phyloP scores from a whole-genome alignment of 2,113 vertebrate species.

The Eolophus roseicapilla region DNA sequence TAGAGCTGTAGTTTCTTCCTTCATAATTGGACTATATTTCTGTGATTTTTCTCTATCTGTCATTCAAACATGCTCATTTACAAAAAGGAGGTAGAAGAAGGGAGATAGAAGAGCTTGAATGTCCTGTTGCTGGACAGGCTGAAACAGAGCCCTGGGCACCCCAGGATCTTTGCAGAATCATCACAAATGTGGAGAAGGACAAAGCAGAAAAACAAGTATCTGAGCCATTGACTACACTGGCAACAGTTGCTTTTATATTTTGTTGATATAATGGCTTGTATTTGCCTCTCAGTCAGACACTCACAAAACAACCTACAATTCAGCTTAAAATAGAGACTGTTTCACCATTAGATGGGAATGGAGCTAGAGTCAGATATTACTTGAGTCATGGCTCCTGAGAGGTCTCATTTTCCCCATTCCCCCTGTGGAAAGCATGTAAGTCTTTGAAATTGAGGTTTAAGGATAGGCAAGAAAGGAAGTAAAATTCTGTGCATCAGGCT shows the following conservation, averaged over 20 bases:
- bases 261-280: neutral
- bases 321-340: neutral
- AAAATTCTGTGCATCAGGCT: neutral
- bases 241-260: neutral
- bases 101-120: neutral
- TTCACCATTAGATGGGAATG: neutral
- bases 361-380: neutral
- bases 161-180: neutral
- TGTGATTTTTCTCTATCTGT: neutral
- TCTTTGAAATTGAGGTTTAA: neutral
- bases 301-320: neutral
- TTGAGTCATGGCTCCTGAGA: neutral
- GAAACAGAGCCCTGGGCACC: neutral
- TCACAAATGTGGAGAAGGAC: neutral
- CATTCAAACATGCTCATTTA: neutral
- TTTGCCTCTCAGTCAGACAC: neutral
- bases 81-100: neutral
- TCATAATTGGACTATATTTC: neutral
- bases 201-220: neutral
- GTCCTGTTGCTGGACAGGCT: neutral
- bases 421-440: neutral
- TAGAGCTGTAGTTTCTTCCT: neutral
- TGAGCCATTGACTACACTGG: neutral
- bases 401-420: neutral
- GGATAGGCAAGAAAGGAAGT: neutral